A percentile compares a stretch with the other conserved stretches of the same genome.
These are phyloP conservation scores for Drosophila dives DNA, from an alignment of 2,888 invertebrate genomes.

Conservation along the genomic window DNA sequence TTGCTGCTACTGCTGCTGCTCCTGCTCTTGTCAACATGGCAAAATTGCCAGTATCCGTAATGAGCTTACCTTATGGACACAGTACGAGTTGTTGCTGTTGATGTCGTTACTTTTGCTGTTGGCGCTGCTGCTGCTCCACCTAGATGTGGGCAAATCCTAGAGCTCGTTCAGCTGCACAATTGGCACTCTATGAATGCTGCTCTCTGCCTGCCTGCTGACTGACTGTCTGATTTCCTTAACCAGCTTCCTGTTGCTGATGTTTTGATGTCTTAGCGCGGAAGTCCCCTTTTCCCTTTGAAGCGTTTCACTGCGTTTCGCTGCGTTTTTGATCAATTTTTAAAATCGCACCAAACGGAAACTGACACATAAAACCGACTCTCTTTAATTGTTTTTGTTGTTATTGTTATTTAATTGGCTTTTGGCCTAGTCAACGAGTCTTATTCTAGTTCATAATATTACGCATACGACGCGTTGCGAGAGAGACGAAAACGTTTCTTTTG, in stretches of 20 bases:
- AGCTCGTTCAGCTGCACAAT: constrained; percentile 67
- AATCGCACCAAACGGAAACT: constrained; percentile 68
- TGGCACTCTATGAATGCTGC: constrained; percentile 56
- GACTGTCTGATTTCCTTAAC: constrained; percentile 49
- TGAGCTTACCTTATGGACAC: constrained; percentile 75
- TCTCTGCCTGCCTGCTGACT: constrained; percentile 28
- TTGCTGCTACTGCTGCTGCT: constrained; percentile 29
- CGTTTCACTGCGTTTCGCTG: constrained; percentile 42
- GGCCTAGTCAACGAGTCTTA: constrained; percentile 7
- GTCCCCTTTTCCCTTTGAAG: constrained; percentile 60
- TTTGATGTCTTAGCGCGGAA: constrained; percentile 67
- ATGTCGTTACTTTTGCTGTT: constrained; percentile 21
- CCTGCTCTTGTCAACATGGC: constrained; percentile 56
- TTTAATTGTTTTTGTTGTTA: constrained; percentile 8
- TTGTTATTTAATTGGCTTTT: constrained; percentile 20
- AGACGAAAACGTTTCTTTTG: constrained; percentile 2
- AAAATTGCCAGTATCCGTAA: constrained; percentile 54
- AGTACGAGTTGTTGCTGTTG: constrained; percentile 47
- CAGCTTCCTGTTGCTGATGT: constrained; percentile 65
- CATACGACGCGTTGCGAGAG: constrained; percentile 51
- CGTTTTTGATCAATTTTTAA: constrained; percentile 59
- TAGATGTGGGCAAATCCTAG: constrained; percentile 53
- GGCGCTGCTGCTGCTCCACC: constrained; percentile 31
- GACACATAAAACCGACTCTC: constrained; percentile 47
- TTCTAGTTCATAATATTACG: constrained; percentile 43